Conservation (phyloP, 2,113 vertebrate species). For the Megaceryle maxima region DNA sequence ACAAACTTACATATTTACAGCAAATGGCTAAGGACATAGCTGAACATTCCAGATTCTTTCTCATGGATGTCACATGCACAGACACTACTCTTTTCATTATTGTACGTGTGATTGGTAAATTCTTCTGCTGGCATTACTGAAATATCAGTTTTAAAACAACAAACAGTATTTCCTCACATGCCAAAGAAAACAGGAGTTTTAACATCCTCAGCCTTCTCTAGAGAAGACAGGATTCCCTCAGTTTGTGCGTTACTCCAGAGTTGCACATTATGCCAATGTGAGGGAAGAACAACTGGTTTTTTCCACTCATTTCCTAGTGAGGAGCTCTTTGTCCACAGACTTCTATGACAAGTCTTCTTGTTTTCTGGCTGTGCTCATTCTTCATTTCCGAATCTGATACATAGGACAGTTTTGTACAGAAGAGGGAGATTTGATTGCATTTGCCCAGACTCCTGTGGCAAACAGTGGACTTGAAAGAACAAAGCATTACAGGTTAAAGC, state of each 20-base stretch:
- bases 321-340: neutral
- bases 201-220: slow-evolving; percentile 22
- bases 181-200: slow-evolving; percentile 1
- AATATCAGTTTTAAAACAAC: neutral
- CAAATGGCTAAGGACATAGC: neutral
- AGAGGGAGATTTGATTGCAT: neutral
- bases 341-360: neutral
- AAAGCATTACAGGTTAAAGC: neutral
- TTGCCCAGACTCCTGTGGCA: neutral
- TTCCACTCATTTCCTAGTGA: slow-evolving; percentile 11
- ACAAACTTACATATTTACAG: neutral
- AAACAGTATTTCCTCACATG: neutral
- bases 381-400: neutral
- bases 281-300: neutral
- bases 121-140: slow-evolving; percentile 5
- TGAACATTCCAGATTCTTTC: neutral
- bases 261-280: neutral
- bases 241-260: neutral
- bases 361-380: neutral
- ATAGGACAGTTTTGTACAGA: neutral
- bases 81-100: neutral
- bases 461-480: neutral
- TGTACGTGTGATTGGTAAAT: neutral
- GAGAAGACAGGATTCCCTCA: slow-evolving; percentile 25
- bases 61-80: neutral